Evolutionary conservation across 2,113 vertebrate species (phyloP).

Genomic region (Gnathonemus echidnorhynchus): DNA sequence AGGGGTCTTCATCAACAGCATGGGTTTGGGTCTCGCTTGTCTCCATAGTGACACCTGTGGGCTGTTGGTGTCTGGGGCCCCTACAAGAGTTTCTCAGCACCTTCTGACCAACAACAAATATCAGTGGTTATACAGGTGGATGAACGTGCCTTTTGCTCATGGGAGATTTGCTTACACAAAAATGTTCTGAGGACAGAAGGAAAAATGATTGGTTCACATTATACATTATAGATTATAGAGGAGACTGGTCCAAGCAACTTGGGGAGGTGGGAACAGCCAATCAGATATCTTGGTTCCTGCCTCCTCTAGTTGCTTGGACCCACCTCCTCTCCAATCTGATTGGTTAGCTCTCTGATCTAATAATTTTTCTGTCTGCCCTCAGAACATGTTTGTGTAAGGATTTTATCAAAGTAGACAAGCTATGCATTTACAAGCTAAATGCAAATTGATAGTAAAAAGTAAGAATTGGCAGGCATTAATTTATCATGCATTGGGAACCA

Average conservation of each 20-base stretch:
- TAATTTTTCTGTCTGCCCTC: too few relatives aligned
- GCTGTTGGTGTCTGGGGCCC: background rate
- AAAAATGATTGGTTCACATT: too few relatives aligned
- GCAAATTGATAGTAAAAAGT: background rate
- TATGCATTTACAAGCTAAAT: background rate
- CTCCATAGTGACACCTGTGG: conserved; percentile 20
- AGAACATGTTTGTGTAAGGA: background rate
- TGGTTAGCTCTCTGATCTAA: too few relatives aligned
- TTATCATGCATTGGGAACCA: background rate
- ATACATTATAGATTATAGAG: too few relatives aligned
- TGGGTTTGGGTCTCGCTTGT: conserved; percentile 25
- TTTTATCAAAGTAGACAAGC: background rate
- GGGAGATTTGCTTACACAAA: too few relatives aligned
- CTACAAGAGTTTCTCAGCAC: background rate
- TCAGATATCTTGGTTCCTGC: too few relatives aligned
- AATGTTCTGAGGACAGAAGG: too few relatives aligned
- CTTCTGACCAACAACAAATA: background rate
- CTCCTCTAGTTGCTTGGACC: too few relatives aligned
- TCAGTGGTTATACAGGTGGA: background rate
- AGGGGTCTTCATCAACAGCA: conserved; percentile 17
- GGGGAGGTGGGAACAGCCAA: too few relatives aligned
- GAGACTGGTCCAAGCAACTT: too few relatives aligned
- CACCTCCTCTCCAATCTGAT: too few relatives aligned
- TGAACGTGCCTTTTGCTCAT: background rate
- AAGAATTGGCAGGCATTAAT: background rate